phyloP scores from a whole-genome alignment of 2,113 vertebrate genomes.

The Hyperopisus bebe region DNA sequence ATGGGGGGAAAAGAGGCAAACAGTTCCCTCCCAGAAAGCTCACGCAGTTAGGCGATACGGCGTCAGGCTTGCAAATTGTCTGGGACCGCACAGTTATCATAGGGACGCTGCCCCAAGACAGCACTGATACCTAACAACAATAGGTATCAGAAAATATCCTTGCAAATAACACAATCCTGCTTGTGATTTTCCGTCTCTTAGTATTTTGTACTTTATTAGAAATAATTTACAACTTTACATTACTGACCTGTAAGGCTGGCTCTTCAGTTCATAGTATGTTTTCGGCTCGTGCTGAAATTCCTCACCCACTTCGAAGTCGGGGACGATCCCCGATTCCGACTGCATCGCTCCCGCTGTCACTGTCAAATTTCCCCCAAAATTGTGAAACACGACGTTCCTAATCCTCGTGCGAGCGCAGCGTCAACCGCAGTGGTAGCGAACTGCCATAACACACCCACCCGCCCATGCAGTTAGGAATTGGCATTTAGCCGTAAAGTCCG shows the following conservation, averaged over 20 bases:
- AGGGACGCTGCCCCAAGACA: neutral
- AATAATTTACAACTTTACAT: neutral
- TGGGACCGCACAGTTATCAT: conserved; percentile 5
- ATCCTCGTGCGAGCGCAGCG: conserved; percentile 32
- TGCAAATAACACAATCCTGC: neutral
- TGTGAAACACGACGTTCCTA: conserved; percentile 27
- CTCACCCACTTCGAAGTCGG: conserved; percentile 88
- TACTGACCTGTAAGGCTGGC: conserved; percentile 87
- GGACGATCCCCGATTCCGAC: conserved; percentile 88
- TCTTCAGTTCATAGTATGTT: conserved; percentile 94
- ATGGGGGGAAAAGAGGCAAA: conserved; percentile 29
- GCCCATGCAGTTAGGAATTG: conserved; percentile 30
- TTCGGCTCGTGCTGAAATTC: conserved; percentile 91
- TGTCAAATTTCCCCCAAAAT: conserved; percentile 42
- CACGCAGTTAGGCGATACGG: neutral
- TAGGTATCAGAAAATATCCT: neutral
- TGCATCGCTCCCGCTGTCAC: conserved; percentile 66
- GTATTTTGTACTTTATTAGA: neutral
- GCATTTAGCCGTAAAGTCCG: neutral
- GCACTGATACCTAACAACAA: neutral
- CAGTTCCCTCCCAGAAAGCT: conserved; percentile 25
- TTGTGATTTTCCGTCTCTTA: neutral
- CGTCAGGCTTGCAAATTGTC: conserved; percentile 14
- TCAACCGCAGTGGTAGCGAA: conserved; percentile 46
- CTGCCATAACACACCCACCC: conserved; percentile 38